Percentiles rank a stretch among this genome's conserved stretches.
Conservation (phyloP, 2,797 vertebrate species). For the Halcyon chelicuti region DNA sequence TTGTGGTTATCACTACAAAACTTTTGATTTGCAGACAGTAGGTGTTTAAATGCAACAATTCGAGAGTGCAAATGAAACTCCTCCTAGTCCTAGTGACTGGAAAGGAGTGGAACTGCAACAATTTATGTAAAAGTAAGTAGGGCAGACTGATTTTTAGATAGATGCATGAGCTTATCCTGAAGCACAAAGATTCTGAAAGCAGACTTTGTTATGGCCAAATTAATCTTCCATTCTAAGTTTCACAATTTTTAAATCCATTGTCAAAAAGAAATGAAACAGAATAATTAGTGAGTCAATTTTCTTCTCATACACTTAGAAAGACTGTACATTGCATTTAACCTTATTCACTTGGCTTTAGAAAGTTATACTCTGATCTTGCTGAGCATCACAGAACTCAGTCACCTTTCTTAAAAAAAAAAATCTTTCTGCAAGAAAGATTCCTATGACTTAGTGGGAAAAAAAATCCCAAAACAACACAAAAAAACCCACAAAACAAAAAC, state of each 20-base stretch:
- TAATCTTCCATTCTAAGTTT: not conserved
- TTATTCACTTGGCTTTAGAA: not conserved
- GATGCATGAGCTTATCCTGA: not conserved
- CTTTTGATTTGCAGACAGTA: not conserved
- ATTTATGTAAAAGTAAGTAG: not conserved
- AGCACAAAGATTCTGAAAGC: not conserved
- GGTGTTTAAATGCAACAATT: not conserved
- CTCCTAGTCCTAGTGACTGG: not conserved
- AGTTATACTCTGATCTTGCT: not conserved
- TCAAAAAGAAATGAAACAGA: not conserved
- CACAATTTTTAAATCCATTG: not conserved
- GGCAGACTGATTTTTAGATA: not conserved
- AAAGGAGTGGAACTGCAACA: not conserved
- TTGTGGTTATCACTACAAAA: not conserved
- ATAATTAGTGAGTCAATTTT: not conserved
- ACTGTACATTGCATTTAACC: not conserved
- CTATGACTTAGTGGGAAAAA: accelerated
- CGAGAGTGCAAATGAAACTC: not conserved
- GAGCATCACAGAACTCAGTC: not conserved
- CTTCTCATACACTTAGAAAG: not conserved
- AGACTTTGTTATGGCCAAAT: not conserved
- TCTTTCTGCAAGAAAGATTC: not conserved
- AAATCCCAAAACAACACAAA: not conserved
- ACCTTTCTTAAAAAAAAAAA: not conserved
- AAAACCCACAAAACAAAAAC: too few species aligned